A percentile compares a stretch with the other conserved stretches of the same genome.
Evolutionary conservation across 2,888 invertebrate species (phyloP).

Genomic region (Ommatoiulus sabulosus): DNA sequence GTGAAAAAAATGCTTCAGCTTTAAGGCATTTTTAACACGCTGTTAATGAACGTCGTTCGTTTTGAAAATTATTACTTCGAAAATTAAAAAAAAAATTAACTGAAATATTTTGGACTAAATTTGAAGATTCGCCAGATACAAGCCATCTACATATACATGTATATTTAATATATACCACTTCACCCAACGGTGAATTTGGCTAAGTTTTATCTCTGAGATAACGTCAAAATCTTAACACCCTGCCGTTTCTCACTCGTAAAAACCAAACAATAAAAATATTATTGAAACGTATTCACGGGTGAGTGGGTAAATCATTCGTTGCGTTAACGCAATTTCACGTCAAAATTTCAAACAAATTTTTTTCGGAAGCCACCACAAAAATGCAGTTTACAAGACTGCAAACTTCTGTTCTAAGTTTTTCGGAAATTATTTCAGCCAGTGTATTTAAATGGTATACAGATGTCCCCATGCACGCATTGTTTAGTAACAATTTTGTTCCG

Average conservation of each 20-base stretch:
- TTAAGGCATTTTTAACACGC: neutral
- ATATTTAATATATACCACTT: neutral
- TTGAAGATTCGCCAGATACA: neutral
- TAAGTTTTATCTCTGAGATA: neutral
- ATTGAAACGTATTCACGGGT: slow-evolving; percentile 4
- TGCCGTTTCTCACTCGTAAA: neutral
- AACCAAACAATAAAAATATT: neutral
- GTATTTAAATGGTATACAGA: neutral
- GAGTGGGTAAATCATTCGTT: slow-evolving; percentile 24
- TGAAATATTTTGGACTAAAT: slow-evolving; percentile 25
- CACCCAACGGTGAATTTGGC: neutral
- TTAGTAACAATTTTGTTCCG: neutral
- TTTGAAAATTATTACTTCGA: neutral
- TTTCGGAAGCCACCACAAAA: slow-evolving; percentile 6
- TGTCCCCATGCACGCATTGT: neutral
- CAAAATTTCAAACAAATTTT: neutral
- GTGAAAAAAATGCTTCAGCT: neutral
- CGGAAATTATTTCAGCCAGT: neutral
- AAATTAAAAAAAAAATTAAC: neutral
- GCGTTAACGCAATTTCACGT: neutral
- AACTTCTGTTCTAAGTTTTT: neutral
- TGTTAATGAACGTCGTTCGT: neutral
- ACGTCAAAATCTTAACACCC: neutral
- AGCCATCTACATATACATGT: neutral
- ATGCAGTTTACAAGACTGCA: neutral